Evolutionary conservation across 2,113 vertebrate species (phyloP), one percentile per base, ranked within the genome.

Genomic region (Chitala chitala): DNA sequence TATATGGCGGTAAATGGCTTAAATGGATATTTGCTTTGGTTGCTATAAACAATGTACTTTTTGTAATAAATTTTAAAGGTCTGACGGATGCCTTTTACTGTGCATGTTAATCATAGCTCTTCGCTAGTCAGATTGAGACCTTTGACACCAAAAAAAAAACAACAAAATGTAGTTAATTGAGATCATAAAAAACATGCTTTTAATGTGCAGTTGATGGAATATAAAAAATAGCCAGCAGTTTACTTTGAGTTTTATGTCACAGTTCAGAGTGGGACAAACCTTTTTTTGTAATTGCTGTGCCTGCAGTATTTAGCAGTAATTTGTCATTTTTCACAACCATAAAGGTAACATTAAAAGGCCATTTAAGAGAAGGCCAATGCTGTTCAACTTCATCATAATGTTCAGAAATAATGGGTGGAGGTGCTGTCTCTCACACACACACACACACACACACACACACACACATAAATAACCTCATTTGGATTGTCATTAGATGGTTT

Each of bases 391-490:
- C 77, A 36, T 71, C 51, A 33, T 17, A 58, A 55, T 22, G 20
- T 42, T 56, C 7, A 8, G 36, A 59, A 72, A 72, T 38, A 46
- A 58, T 15, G 51, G 51, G 38, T n/a, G 9, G 13, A 29, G 24
- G 24, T 42, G 51, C 26, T 22, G 15, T 58, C 31, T 48, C 55
- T 58, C 55, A 12, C 54, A 51, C 29, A 2, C 38, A 78, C 77
- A 73, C n/a, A 36, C 26, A 51, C 33, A 80, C 77, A 82, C 58
- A 65, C 42, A 77, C 80, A 77, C 42, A 68, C n/a, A 36, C 26
- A 51, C 33, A 80, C 77, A 82, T 55, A 65, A 42, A 77, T 80
- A 77, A 68, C 69, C 69, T 69, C 81, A 77, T 77, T 65, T 80
- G 79, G 80, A 82, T 75, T 78, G 75, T 64, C 55, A n/a, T 22